phyloP scores from a whole-genome alignment of 2,113 vertebrate genomes.

The Ia io region DNA sequence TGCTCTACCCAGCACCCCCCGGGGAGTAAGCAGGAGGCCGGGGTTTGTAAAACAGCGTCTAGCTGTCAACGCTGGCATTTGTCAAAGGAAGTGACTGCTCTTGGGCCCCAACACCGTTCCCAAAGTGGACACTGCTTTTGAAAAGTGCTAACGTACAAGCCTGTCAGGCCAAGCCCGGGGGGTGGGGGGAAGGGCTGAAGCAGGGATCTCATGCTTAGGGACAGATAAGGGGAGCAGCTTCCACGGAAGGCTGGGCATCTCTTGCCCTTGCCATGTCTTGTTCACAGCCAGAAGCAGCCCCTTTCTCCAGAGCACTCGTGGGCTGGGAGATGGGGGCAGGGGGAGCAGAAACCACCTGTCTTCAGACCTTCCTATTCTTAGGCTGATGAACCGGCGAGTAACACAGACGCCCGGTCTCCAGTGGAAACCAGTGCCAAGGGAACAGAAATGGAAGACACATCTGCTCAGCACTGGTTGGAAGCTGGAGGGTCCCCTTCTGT shows the following conservation, averaged over 20 bases:
- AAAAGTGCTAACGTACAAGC: conserved; percentile 77
- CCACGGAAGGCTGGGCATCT: accelerated
- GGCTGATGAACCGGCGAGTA: background rate
- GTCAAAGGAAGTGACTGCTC: conserved; percentile 82
- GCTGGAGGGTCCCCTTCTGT: background rate
- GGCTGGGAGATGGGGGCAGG: background rate
- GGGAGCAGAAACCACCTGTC: background rate
- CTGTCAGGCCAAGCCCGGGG: conserved; percentile 72
- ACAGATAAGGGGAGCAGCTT: conserved; percentile 32
- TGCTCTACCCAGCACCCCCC: background rate
- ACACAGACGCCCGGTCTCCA: background rate
- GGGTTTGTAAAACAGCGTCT: conserved; percentile 68
- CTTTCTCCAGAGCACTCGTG: background rate
- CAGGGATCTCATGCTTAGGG: conserved; percentile 19
- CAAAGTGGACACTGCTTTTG: conserved; percentile 80
- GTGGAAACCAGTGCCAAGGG: background rate
- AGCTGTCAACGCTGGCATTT: conserved; percentile 81
- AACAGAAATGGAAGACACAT: background rate
- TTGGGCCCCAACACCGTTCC: conserved; percentile 73
- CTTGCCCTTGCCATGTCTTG: background rate
- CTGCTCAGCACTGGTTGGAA: background rate
- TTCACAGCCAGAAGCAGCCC: background rate
- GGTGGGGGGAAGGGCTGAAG: background rate
- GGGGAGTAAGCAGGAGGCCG: conserved; percentile 30
- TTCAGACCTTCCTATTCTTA: background rate